Conservation (phyloP, 2,113 vertebrate genomes). For the Balaeniceps rex region DNA sequence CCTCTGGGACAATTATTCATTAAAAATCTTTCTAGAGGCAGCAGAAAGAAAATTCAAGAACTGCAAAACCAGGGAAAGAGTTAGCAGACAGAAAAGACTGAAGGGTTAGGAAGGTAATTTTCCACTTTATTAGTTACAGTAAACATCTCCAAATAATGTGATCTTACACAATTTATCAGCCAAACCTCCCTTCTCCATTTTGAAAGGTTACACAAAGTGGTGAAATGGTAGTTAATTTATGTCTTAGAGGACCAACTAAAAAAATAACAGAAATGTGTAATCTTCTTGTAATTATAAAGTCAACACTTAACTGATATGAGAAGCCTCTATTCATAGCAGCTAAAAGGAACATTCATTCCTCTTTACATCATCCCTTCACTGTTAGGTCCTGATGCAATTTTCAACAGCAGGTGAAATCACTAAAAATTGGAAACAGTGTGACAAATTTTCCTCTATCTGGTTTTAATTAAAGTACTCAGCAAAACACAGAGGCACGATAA, state of each 20-base stretch:
- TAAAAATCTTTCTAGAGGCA: not conserved
- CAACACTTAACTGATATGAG: slow-evolving; percentile 22
- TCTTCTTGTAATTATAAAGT: not conserved
- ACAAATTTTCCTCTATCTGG: slow-evolving; percentile 1
- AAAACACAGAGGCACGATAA: not conserved
- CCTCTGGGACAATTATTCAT: not conserved
- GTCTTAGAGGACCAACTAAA: not conserved
- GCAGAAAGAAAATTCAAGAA: not conserved
- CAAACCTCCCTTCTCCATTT: not conserved
- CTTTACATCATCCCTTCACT: slow-evolving; percentile 3
- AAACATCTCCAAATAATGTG: not conserved
- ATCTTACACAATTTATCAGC: not conserved
- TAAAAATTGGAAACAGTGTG: not conserved
- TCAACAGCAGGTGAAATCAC: slow-evolving; percentile 32
- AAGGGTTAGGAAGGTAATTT: not conserved
- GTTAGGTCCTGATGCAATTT: not conserved
- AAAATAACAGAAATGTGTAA: not conserved
- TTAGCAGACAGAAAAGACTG: not conserved
- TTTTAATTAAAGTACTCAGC: slow-evolving; percentile 25
- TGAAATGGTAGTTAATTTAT: not conserved
- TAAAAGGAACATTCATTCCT: slow-evolving; percentile 48
- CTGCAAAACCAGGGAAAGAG: not conserved
- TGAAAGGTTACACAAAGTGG: not conserved
- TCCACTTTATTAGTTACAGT: not conserved
- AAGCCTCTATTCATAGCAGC: slow-evolving; percentile 16